Evolutionary conservation across 2,888 invertebrate genomes (phyloP), one percentile per base, ranked within the genome.

Genomic region (Scaptomyza parva): DNA sequence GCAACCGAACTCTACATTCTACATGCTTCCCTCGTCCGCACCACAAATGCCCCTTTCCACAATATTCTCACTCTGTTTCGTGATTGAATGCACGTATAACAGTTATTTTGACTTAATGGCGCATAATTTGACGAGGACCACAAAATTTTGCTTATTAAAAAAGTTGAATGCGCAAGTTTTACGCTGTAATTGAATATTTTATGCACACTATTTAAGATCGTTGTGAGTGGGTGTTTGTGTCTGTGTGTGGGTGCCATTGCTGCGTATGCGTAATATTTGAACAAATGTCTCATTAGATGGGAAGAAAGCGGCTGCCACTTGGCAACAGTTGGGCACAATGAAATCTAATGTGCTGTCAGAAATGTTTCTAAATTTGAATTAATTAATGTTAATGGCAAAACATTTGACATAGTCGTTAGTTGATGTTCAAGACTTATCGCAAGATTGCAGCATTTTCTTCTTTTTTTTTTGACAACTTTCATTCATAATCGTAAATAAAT

Each of bases 51-150:
- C 20, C 7, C 4, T 5, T 4, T n/a, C 12, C 39, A 9, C 7
- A 30, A 9, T n/a, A n/a, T 37, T 17, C 17, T 20, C 5, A 17
- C 37, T 11, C 30, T 35, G 39, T 5, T 5, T 43, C 24, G 24
- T 18, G 40, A 63, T 70, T 70, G 58, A 24, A 39, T 20, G 55
- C 79, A 83, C 78, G 74, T 70, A 83, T 54, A 61, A 51, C 47
- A 22, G 40, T 68, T 62, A 77, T 58, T 55, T 61, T 44, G 60
- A 37, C 43, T 64, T 78, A 76, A 76, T 73, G 69, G 30, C 44
- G 40, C 40, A 62, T 69, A 69, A 77, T 80, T 77, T 65, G 35
- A 12, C 12, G 14, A 30, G 7, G n/a, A 14, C 30, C 61, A 39
- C 45, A 53, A 69, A 63, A 70, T 60, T n/a, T 14, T 48, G 51